phyloP scores from a whole-genome alignment of 2,113 vertebrate genomes.

The Pelvicachromis taeniatus region DNA sequence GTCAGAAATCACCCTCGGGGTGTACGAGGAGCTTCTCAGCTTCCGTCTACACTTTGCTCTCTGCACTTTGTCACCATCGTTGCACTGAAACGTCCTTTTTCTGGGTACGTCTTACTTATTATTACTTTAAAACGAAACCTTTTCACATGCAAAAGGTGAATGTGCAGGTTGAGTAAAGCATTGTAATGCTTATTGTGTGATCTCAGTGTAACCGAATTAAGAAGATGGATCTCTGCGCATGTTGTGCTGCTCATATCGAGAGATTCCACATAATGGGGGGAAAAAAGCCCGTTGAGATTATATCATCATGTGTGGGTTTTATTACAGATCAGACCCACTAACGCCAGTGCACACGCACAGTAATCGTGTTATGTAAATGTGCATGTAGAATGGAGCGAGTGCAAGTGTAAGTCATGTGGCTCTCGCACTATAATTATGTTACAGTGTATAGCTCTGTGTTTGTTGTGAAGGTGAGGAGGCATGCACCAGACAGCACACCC shows the following conservation, averaged over 20 bases:
- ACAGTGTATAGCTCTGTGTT: not conserved
- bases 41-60: not conserved
- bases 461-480: not conserved
- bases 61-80: not conserved
- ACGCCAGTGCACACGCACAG: not conserved
- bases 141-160: not conserved
- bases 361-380: not conserved
- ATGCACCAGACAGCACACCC: not conserved
- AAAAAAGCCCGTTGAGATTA: not conserved
- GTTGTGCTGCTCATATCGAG: not conserved
- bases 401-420: not conserved
- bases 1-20: not conserved
- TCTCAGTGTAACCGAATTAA: not conserved
- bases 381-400: not conserved
- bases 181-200: not conserved
- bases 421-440: not conserved
- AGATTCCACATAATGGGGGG: not conserved
- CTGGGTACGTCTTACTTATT: not conserved
- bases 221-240: not conserved
- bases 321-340: not conserved
- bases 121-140: not conserved
- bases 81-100: not conserved
- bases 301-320: not conserved
- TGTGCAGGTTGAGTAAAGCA: not conserved
- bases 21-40: not conserved